These are phyloP conservation scores for Indicator indicator DNA, from an alignment of 2,113 vertebrate genomes.

Conservation along the genomic window DNA sequence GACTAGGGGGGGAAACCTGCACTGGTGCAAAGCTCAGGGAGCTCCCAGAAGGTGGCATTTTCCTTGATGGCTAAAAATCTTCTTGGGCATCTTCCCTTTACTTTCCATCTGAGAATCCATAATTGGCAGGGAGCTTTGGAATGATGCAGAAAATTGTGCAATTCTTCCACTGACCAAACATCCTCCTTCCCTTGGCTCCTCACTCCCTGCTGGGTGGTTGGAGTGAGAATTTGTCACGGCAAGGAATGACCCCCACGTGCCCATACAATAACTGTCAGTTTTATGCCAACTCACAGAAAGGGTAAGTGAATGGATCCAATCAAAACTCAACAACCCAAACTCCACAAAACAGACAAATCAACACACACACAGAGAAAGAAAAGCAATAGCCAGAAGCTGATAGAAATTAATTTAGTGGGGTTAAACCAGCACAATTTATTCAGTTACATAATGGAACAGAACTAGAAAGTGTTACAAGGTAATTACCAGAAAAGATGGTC, in stretches of 20 bases:
- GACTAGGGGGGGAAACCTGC: neutral
- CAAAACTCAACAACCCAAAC: neutral
- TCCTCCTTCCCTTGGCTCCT: neutral
- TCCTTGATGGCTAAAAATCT: neutral
- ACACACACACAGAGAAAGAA: neutral
- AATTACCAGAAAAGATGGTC: neutral
- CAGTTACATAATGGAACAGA: neutral
- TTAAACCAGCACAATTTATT: neutral
- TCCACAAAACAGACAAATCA: neutral
- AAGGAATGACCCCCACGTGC: accelerated
- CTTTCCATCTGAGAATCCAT: neutral
- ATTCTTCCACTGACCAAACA: no score
- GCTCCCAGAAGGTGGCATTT: neutral
- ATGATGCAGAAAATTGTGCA: neutral
- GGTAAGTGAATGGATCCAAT: neutral
- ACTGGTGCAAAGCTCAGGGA: neutral
- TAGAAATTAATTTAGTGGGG: neutral
- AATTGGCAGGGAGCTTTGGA: neutral
- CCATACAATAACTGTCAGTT: neutral
- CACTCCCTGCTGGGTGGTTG: accelerated
- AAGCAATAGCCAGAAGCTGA: neutral
- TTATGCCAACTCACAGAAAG: neutral
- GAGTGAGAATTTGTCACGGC: neutral
- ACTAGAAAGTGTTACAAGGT: neutral
- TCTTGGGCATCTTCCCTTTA: neutral